Evolutionary conservation across 2,113 vertebrate genomes (phyloP).

Genomic region (Paratilapia polleni): DNA sequence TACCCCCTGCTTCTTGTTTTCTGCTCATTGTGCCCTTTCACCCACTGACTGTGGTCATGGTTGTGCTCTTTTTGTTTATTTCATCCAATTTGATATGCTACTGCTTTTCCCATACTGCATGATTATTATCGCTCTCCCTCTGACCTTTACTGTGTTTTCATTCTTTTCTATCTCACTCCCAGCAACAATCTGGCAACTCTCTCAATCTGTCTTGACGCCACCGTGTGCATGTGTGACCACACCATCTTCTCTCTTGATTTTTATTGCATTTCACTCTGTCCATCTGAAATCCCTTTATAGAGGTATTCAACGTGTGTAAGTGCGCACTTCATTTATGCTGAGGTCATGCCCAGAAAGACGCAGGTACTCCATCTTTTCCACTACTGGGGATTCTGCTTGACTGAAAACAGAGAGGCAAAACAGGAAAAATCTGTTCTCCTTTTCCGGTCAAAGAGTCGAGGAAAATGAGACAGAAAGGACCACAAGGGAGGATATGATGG

Average conservation of each 20-base stretch:
- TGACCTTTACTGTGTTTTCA: constrained; percentile 43
- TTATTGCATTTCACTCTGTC: neutral
- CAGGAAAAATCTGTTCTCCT: constrained; percentile 88
- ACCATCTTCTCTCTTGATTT: neutral
- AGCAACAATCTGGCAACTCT: constrained; percentile 14
- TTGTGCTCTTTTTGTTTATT: constrained; percentile 40
- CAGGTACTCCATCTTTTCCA: constrained; percentile 39
- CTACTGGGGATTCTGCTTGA: constrained; percentile 23
- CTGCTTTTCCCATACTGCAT: constrained; percentile 3
- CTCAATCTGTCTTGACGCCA: neutral
- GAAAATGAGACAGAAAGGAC: constrained; percentile 82
- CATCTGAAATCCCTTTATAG: constrained; percentile 3
- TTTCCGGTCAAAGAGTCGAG: constrained; percentile 71
- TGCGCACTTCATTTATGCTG: neutral
- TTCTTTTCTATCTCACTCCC: constrained; percentile 8
- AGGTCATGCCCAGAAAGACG: constrained; percentile 24
- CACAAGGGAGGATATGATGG: constrained; percentile 68
- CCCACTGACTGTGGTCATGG: constrained; percentile 34
- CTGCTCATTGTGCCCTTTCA: constrained; percentile 27
- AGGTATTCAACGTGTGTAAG: neutral
- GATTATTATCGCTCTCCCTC: neutral
- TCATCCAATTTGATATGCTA: constrained; percentile 12
- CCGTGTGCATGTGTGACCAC: neutral
- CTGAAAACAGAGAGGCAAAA: constrained; percentile 78
- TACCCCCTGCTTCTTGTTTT: neutral